Evolutionary conservation across 2,113 vertebrate species (phyloP).

Genomic region (Rhynchopsitta pachyrhyncha): DNA sequence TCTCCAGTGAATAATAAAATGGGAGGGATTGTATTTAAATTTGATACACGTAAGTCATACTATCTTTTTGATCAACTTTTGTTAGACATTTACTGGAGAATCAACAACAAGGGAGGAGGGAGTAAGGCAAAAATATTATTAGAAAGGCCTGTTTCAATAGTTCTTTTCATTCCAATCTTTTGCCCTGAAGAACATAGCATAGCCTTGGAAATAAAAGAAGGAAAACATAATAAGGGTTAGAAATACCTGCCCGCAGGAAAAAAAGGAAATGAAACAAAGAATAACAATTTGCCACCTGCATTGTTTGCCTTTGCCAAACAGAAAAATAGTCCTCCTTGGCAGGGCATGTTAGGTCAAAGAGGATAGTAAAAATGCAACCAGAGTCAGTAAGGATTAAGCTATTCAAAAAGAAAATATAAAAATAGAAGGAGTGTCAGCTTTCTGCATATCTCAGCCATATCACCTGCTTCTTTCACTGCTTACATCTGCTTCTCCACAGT

Average conservation of each 20-base stretch:
- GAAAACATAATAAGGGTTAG: background rate
- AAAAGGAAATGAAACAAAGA: slow-evolving; percentile 19
- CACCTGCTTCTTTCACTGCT: background rate
- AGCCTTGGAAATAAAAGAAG: background rate
- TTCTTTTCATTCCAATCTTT: background rate
- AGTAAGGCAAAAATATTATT: background rate
- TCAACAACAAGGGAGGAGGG: background rate
- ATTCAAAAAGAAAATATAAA: background rate
- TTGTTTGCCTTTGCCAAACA: background rate
- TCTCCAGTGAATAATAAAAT: background rate
- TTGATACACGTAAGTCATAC: background rate
- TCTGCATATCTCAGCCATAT: background rate
- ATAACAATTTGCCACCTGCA: background rate
- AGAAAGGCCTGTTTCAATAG: background rate
- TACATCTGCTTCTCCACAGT: background rate
- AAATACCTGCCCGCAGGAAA: background rate
- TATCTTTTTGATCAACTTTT: background rate
- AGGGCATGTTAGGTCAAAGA: background rate
- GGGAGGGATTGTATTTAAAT: background rate
- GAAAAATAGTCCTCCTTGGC: background rate
- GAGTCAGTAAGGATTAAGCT: background rate
- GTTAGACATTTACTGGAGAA: background rate
- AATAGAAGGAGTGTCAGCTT: background rate
- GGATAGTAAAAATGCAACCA: background rate
- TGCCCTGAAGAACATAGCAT: background rate